phyloP scores from a whole-genome alignment of 2,113 vertebrate genomes.

The Thermophis baileyi region DNA sequence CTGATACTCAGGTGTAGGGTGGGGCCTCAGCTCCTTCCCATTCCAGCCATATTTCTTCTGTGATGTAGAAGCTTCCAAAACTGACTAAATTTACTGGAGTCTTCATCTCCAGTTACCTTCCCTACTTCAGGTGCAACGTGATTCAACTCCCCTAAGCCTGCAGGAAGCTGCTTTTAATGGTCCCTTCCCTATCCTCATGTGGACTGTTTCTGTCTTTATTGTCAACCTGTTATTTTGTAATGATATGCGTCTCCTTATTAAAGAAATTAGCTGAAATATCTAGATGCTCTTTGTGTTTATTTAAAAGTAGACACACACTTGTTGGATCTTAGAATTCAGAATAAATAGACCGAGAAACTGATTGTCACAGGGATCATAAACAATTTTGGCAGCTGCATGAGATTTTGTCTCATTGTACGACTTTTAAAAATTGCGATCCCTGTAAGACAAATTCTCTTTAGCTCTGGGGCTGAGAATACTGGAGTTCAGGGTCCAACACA shows the following conservation, averaged over 20 bases:
- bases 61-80: not conserved
- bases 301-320: not conserved
- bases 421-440: not conserved
- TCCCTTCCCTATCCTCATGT: constrained; percentile 50
- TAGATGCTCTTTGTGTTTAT: constrained; percentile 26
- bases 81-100: not conserved
- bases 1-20: not conserved
- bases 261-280: constrained; percentile 73
- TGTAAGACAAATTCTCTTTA: not conserved
- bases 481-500: not conserved
- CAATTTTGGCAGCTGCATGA: not conserved
- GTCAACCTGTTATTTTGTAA: constrained; percentile 76
- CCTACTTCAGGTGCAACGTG: constrained; percentile 13
- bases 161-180: constrained; percentile 60
- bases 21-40: not conserved
- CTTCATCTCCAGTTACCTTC: not conserved
- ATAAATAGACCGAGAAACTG: not conserved
- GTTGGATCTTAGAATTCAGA: not conserved
- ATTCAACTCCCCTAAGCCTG: not conserved
- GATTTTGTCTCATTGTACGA: not conserved
- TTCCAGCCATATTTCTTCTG: not conserved
- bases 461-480: not conserved
- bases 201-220: constrained; percentile 67
- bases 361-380: not conserved
- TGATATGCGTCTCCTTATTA: constrained; percentile 74